Conservation (phyloP, 2,797 vertebrate species). For the Phalanger gymnotis region DNA sequence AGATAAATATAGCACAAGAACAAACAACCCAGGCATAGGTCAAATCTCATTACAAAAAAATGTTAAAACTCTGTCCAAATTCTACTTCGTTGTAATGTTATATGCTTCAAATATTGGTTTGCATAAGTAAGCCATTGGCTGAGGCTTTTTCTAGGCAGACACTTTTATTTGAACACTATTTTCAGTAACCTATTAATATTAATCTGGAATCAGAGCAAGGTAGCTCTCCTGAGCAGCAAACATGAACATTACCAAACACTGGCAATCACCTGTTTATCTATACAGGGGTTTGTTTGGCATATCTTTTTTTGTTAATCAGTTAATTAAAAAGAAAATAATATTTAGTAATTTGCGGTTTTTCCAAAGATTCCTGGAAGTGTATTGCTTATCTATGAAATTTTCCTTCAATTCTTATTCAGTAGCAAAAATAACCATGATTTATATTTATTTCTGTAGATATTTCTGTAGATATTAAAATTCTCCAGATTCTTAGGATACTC, state of each 20-base stretch:
- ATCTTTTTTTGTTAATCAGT: conserved; percentile 22
- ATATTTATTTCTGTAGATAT: background rate
- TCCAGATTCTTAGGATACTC: background rate
- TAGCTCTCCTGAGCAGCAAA: conserved; percentile 41
- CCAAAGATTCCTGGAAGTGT: background rate
- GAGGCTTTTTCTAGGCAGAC: background rate
- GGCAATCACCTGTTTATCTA: conserved; percentile 31
- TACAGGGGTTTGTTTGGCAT: conserved; percentile 43
- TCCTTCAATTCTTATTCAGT: background rate
- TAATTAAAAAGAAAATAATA: background rate
- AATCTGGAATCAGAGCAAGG: conserved; percentile 16
- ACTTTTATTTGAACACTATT: background rate
- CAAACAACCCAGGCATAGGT: background rate
- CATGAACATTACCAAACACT: background rate
- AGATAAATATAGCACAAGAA: accelerated
- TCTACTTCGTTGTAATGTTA: background rate
- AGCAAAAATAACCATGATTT: background rate
- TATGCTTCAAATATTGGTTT: background rate
- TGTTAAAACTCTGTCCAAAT: background rate
- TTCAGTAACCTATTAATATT: background rate
- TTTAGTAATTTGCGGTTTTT: background rate
- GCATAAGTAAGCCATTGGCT: background rate
- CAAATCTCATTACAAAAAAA: background rate
- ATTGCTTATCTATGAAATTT: background rate
- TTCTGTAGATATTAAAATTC: background rate